Conservation (phyloP, 1,140 invertebrate species). For the Homarus americanus region DNA sequence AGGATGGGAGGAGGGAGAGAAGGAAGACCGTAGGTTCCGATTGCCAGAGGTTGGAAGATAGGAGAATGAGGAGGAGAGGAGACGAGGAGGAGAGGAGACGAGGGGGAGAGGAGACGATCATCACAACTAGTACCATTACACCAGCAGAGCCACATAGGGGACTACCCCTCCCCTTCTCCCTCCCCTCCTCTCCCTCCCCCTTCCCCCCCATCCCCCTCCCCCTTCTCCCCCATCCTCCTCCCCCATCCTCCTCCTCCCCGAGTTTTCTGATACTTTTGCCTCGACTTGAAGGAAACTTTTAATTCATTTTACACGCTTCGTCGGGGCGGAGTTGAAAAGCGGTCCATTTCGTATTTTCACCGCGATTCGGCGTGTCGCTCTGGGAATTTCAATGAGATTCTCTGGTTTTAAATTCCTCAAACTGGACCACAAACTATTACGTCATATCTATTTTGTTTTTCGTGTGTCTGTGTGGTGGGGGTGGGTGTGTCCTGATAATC, state of each 20-base stretch:
- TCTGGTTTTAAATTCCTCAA: not conserved
- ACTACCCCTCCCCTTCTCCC: no score
- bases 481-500: not conserved
- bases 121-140: no score
- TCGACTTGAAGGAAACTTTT: constrained; percentile 2
- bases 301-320: constrained; percentile 15
- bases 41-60: no score
- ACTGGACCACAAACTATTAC: not conserved
- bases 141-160: no score
- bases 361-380: not conserved
- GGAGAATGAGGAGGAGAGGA: no score
- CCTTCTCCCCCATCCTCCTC: no score
- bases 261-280: constrained; percentile 9
- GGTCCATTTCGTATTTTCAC: constrained; percentile 17
- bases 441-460: not conserved
- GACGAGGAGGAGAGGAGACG: no score
- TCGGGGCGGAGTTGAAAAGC: not conserved
- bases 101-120: no score
- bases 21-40: no score
- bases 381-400: not conserved
- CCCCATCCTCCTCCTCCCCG: not conserved
- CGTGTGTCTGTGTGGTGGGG: not conserved
- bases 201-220: no score
- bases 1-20: no score
- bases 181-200: not conserved